Conservation (phyloP, 1,140 invertebrate species). For the Phenacoccus solenopsis region DNA sequence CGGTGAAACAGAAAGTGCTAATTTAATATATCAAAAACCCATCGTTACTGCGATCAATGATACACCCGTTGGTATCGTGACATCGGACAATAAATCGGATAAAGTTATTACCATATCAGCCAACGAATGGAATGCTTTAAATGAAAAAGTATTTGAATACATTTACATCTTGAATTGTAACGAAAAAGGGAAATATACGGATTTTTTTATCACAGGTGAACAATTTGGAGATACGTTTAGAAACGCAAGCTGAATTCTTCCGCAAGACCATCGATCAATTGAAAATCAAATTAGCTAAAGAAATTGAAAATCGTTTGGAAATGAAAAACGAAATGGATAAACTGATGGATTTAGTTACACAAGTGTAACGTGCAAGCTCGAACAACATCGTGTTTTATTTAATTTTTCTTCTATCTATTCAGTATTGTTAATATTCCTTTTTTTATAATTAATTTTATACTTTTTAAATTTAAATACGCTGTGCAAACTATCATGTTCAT, state of each 20-base stretch:
- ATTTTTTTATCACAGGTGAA: constrained; percentile 18
- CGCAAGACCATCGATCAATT: constrained; percentile 24
- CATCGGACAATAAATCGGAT: constrained; percentile 13
- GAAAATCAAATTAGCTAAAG: constrained; percentile 24
- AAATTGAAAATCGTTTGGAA: constrained; percentile 22
- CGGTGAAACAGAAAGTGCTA: neutral
- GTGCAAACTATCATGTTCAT: neutral
- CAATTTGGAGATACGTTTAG: constrained; percentile 21
- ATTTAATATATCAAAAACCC: neutral
- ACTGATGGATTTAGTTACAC: constrained; percentile 27
- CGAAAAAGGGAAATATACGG: neutral
- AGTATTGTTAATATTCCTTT: neutral
- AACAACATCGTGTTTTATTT: neutral
- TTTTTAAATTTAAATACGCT: neutral
- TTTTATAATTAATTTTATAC: neutral
- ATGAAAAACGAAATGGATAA: constrained; percentile 29
- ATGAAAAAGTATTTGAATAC: constrained; percentile 23
- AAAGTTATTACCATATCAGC: constrained; percentile 20
- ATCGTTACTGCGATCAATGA: neutral
- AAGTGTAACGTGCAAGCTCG: constrained; percentile 24
- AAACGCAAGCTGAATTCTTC: constrained; percentile 22
- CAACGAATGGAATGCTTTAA: constrained; percentile 24
- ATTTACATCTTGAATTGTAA: neutral
- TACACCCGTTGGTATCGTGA: neutral
- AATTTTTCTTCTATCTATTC: neutral